Conservation (phyloP, 2,797 vertebrate species). For the Bovichtus variegatus region DNA sequence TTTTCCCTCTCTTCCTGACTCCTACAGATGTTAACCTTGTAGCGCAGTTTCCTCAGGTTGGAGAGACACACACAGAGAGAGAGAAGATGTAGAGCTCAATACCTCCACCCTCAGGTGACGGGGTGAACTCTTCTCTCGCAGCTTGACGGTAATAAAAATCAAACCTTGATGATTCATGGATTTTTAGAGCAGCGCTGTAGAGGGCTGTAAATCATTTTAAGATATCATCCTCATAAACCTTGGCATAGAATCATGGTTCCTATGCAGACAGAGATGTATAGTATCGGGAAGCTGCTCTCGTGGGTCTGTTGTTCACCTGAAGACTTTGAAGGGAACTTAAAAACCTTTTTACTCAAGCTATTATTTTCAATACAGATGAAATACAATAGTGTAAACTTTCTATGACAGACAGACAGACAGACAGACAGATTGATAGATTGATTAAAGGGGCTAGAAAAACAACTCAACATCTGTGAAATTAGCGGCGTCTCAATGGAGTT, state of each 20-base stretch:
- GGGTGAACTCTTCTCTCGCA: conserved; percentile 30
- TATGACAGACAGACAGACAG: background rate
- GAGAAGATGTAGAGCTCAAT: conserved; percentile 77
- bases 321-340: conserved; percentile 42
- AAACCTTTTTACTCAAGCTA: conserved; percentile 45
- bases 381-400: conserved; percentile 5
- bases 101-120: conserved; percentile 82
- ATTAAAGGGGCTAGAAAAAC: conserved; percentile 14
- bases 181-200: conserved; percentile 65
- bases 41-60: conserved; percentile 78
- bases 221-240: conserved; percentile 60
- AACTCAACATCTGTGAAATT: conserved; percentile 40
- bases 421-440: background rate
- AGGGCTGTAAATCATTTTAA: conserved; percentile 73
- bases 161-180: conserved; percentile 73
- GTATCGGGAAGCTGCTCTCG: conserved; percentile 42
- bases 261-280: conserved; percentile 69
- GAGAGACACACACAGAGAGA: conserved; percentile 27
- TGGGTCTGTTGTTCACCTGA: conserved; percentile 46
- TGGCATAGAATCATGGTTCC: conserved; percentile 56
- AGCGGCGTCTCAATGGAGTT: conserved; percentile 21
- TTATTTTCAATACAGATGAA: conserved; percentile 32
- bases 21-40: conserved; percentile 82
- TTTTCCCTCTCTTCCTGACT: conserved; percentile 50
- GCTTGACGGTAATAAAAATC: conserved; percentile 68